Evolutionary conservation across 2,797 vertebrate genomes (phyloP).

Genomic region (Craterocephalus amniculus): DNA sequence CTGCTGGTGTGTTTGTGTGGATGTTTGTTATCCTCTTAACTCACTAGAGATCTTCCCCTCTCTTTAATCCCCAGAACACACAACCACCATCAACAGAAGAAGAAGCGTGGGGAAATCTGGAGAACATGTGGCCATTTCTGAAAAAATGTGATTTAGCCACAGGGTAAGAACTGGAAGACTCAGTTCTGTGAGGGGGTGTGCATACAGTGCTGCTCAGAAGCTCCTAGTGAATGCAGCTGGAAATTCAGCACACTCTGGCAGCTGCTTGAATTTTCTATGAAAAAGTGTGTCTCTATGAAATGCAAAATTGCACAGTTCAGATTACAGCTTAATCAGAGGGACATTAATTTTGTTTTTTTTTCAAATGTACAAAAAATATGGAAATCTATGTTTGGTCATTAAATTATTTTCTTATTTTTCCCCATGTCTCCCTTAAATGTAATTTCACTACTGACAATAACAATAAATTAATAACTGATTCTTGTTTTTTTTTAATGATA

Average conservation of each 20-base stretch:
- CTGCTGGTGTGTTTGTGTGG: constrained; percentile 30
- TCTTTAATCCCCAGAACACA: constrained; percentile 71
- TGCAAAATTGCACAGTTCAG: constrained; percentile 14
- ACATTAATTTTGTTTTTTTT: no score
- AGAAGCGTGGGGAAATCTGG: constrained; percentile 54
- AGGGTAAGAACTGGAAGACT: constrained; percentile 64
- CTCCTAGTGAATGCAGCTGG: constrained; percentile 53
- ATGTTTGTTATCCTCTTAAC: constrained; percentile 73
- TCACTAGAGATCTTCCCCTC: constrained; percentile 66
- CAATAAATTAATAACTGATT: no score
- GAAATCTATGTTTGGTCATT: no score
- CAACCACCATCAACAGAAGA: constrained; percentile 63
- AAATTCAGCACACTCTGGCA: constrained; percentile 46
- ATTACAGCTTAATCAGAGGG: constrained; percentile 22
- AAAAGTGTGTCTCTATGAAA: constrained; percentile 29
- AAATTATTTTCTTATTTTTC: no score
- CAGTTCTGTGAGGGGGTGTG: constrained; percentile 67
- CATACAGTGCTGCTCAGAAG: constrained; percentile 29
- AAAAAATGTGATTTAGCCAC: constrained; percentile 63
- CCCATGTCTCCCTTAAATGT: no score
- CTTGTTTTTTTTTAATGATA: no score
- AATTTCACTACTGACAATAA: no score
- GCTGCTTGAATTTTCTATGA: constrained; percentile 44
- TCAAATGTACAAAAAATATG: no score
- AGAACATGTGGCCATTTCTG: constrained; percentile 55